Base-by-base conservation (phyloP, 2,113 vertebrate species). In the Aphyosemion australe region DNA sequence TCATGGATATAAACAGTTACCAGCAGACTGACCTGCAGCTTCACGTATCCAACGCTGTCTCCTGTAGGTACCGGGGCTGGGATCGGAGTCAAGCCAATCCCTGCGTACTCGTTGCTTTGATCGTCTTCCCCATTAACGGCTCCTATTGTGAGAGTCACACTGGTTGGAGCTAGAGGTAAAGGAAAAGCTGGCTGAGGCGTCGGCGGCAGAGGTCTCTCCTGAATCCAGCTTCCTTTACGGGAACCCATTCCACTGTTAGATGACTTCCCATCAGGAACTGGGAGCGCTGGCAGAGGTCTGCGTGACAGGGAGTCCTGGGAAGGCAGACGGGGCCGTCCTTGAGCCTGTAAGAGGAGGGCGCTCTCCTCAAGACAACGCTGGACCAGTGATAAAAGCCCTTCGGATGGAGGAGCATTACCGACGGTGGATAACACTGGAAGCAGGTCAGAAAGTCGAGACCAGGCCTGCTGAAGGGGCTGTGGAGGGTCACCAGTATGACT, bases 161-260 rank as follows among this genome's bases (percentile, higher is more conserved):
- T 73, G 60, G 87, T 32, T 5, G 63, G 67, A 61, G 83, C 67
- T 42, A 52, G 84, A 69, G 90, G 78, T 66, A 94, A 80, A 0
- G 88, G 88, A 61, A 93, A 93, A 10, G 87, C 62, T 1, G 90
- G 86, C 60, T 94, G 92, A 7, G 95, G 94, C 1, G 95, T 94
- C 0, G 93, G 95, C 1, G 95, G 95, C 5, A 96, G 88, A 12
- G 95, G 95, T 14, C 95, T 83, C 83, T 95, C 95, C 78, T 96
- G 95, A 76, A 96, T 96, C 90, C 91, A 92, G 86, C 94, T 96
- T 10, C 94, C 94, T 54, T 95, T 96, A 16, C 95, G 93, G 18
- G 91, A 90, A 37, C 93, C 93, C 92, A 94, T 92, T 12, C 93
- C 92, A 12, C 88, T 88, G 2, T 85, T 87, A 11, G 94, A 86